Evolutionary conservation across 2,113 vertebrate genomes (phyloP).

Genomic region (Cyanistes caeruleus): DNA sequence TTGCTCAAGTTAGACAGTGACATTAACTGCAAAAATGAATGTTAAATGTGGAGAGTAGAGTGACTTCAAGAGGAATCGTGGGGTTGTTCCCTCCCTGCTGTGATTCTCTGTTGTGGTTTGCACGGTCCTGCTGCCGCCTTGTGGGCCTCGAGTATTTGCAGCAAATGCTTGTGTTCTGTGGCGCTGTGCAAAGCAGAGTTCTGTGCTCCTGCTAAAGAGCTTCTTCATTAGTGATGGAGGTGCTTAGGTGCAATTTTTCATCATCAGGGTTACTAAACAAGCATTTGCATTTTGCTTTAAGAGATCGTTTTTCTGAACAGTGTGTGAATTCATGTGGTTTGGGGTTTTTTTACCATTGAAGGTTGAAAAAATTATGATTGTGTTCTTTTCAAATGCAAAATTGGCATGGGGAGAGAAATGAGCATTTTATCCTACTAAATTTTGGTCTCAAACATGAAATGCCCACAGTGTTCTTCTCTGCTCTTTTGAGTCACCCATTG

Average conservation of each 20-base stretch:
- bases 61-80: rapidly evolving
- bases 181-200: not conserved
- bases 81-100: not conserved
- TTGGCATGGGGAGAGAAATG: not conserved
- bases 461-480: not conserved
- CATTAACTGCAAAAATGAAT: not conserved
- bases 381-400: not conserved
- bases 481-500: not conserved
- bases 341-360: not conserved
- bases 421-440: not conserved
- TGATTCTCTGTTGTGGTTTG: rapidly evolving
- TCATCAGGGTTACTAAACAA: not conserved
- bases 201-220: not conserved
- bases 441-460: not conserved
- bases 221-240: rapidly evolving
- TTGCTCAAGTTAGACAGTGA: not conserved
- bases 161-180: not conserved
- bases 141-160: not conserved
- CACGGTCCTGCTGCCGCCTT: not conserved
- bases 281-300: not conserved
- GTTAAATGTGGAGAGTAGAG: not conserved
- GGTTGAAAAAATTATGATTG: not conserved
- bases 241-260: not conserved
- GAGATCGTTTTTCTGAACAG: not conserved
- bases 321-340: not conserved